Conservation (phyloP, 2,113 vertebrate genomes). For the Syrmaticus mikado region DNA sequence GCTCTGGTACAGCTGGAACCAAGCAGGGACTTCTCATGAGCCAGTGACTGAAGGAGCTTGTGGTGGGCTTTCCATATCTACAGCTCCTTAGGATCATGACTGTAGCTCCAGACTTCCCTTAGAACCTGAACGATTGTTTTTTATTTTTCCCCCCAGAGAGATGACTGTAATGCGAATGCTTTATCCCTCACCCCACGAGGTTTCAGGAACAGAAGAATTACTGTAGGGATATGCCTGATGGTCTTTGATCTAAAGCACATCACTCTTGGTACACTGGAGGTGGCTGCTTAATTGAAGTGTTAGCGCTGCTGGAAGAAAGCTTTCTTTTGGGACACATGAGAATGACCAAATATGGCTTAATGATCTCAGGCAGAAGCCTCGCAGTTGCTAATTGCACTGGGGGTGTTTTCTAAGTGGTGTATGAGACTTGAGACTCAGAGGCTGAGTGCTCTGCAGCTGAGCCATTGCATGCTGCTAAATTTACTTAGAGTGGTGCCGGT, state of each 20-base stretch:
- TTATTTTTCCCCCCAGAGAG: accelerated
- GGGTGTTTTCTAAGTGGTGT: neutral
- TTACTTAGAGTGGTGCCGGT: neutral
- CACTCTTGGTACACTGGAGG: neutral
- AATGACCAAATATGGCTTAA: neutral
- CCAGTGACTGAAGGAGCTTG: neutral
- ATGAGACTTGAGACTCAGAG: neutral
- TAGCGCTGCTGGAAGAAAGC: neutral
- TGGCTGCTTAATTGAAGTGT: neutral
- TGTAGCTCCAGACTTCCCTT: neutral
- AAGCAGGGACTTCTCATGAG: accelerated
- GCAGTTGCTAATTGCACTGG: neutral
- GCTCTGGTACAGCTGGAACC: neutral
- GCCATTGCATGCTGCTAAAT: accelerated
- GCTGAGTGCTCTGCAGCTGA: neutral
- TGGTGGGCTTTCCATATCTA: neutral
- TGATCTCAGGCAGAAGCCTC: neutral
- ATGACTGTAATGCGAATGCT: neutral
- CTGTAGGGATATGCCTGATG: neutral
- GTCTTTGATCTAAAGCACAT: neutral
- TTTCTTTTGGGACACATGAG: neutral
- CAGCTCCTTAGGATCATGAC: neutral
- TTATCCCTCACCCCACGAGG: neutral
- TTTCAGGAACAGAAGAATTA: neutral
- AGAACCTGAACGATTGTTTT: neutral